Evolutionary conservation across 2,888 invertebrate genomes (phyloP), one percentile per base, ranked within the genome.

Genomic region (Troides aeacus): DNA sequence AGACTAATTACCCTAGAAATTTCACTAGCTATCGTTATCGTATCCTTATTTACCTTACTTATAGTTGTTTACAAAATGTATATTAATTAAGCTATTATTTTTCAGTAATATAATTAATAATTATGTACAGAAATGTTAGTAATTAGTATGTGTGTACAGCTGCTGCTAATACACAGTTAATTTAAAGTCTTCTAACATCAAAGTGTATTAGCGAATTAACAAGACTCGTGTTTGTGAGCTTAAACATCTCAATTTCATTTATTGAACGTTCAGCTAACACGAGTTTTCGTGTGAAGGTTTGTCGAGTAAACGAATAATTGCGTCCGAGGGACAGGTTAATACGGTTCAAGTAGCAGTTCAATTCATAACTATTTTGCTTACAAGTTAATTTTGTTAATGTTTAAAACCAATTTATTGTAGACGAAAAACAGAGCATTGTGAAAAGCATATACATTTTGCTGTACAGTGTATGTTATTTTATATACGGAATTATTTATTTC

Each of bases 231-330:
- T 60, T 21, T 36, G 30, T 36, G 8, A 24, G 58, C 36, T 36
- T 18, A 60, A 60, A 60, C 23, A 60, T 60, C 60, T 60, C 24
- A 36, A 60, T 60, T 60, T 60, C 60, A 36, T 58, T 58, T 58
- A 58, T 58, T 58, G 58, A 58, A 58, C 58, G 58, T 58, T 23
- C 12, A 58, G 24, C 23, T 36, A 36, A 36, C 18, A n/a, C n/a
- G n/a, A 60, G 23, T 36, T 60, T 36, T 21, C 23, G 23, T 24
- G 60, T 60, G 6, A 60, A 60, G n/a, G 36, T 24, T 60, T 24
- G 36, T 5, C 7, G 36, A 60, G 30, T 24, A 17, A 60, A 60
- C 60, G 36, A 60, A 60, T 60, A 24, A 36, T 60, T 18, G n/a
- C 60, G 60, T 58, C 58, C 23, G 8, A 4, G n/a, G 58, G 23